Base-by-base conservation (phyloP, 1,140 invertebrate genomes). In the Coelopa frigida region DNA sequence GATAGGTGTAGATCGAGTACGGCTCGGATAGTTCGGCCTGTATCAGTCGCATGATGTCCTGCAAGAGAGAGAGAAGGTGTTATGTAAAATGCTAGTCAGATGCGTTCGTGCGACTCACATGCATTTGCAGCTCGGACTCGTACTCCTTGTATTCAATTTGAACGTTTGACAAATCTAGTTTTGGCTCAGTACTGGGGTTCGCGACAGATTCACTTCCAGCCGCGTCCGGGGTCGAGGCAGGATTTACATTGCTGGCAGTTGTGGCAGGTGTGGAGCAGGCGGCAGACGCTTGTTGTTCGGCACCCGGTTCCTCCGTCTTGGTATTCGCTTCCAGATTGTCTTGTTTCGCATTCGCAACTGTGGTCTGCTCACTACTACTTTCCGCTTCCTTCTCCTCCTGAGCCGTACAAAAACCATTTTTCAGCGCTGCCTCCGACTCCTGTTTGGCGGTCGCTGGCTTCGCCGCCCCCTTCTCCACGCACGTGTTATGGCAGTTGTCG, bases 1-100 rank as follows among this genome's bases (percentile, higher is more conserved):
- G 84, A 78, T 99, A 99, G 27, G 96, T 99, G 73, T 99, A 99
- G 75, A 99, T 98, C 49, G 94, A 98, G 77, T 99, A 99, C 22
- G 96, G 96, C 81, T 99, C 96, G 50, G 94, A 98, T 52, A 99
- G 78, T 76, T 98, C 96, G 71, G 94, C 96, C 67, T 97, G 94
- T 68, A 99, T 99, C 59, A 98, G 81, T 77, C 87, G 84, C 91
- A 98, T 98, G 54, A 99, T 98, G 65, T 90, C 64, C 64, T 68
- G 45, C 0, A 41, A 45, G 40, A 27, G 8, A 24, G 22, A 12
- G 10, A 40, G 36, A 29, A 32, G 23, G 35, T n/a, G n/a, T n/a
- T n/a, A n/a, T n/a, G n/a, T n/a, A 23, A 46, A 12, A 11, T 32
- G 14, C 17, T 4, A 6, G 23, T 15, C 6, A 27, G 39, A 21